Base-by-base conservation (phyloP, 2,888 invertebrate species). In the Sinodicranocentrus sp. region DNA sequence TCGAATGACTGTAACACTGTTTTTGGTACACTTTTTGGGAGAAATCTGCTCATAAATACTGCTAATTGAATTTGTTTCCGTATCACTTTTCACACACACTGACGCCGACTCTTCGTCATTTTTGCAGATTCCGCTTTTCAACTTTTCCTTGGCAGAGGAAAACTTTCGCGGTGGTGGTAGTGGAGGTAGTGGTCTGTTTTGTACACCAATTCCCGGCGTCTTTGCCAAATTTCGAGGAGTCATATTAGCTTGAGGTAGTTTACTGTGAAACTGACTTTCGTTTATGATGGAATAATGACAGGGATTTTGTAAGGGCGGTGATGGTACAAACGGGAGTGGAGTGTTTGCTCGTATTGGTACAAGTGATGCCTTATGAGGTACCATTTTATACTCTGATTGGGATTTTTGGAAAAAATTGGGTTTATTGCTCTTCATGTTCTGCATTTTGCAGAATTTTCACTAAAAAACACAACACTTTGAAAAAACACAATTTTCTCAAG, bases 11-110 rank as follows among this genome's bases (percentile, higher is more conserved):
- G 67, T 68, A 1, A 70, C 70, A 59, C 77, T 59, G 28, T 21
- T 68, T 59, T 68, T 68, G 39, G 67, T 63, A 17, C 59, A 82
- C 63, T 76, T 76, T 75, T 13, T 39, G 5, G 70, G 76, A 52
- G 76, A 68, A 52, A 76, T 82, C 33, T 76, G 68, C 43, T 79
- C 79, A 57, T 79, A 72, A 71, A 72, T 79, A 59, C 79, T 72
- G 52, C 72, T 72, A 26, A 71, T 21, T 13, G 71, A 72, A 65
- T 65, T 79, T 17, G 65, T 79, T 48, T 79, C 79, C 13, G 23
- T 44, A 54, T 79, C 79, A 79, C 71, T 79, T 72, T 72, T 72
- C 33, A 44, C 28, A 26, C 75, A 19, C 54, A 75, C 44, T 52
- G 19, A 19, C 15, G 39, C 39, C 39, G 52, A 2, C 19, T 19